Base-by-base conservation (phyloP, 2,888 invertebrate species). In the Amiota communis region DNA sequence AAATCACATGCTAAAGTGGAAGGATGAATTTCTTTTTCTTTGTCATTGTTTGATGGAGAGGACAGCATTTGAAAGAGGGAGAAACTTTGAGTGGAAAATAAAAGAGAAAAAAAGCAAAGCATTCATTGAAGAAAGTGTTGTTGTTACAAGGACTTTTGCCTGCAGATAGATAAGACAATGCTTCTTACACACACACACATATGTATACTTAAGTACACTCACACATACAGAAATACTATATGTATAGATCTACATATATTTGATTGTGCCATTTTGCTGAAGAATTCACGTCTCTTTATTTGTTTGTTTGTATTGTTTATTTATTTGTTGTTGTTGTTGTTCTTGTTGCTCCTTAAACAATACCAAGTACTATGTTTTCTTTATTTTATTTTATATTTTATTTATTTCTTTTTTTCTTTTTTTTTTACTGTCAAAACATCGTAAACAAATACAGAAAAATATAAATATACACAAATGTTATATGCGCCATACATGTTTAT, bases 351-450 rank as follows among this genome's bases (percentile, higher is more conserved):
- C 36, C 36, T 48, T 15, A 15, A 20, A 67, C 67, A 67, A 65
- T 17, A 49, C 17, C 49, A 48, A 8, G 57, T 20, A n/a, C n/a
- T n/a, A 51, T 20, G 67, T 67, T 51, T 51, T 49, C 13, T 67
- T 48, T 48, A 8, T 65, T 65, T 48, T 65, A 48, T 48, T 65
- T 65, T 10, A 11, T 51, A 10, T 64, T 64, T 47, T 67, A 2
- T 48, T 65, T 8, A 15, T 47, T 57, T 57, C 17, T 57, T 65
- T 67, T 6, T 68, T 68, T 8, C 53, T 36, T 51, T 53, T 20
- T 9, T 51, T 68, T 17, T 23, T 68, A 23, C 11, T 68, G 51
- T n/a, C 51, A 53, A 68, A 68, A 68, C 67, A 68, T 53, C 51
- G 36, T 68, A 68, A 68, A 68, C 53, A 68, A 36, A 36, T 6